Evolutionary conservation across 2,797 vertebrate genomes (phyloP).

Genomic region (Megalops cyprinoides): DNA sequence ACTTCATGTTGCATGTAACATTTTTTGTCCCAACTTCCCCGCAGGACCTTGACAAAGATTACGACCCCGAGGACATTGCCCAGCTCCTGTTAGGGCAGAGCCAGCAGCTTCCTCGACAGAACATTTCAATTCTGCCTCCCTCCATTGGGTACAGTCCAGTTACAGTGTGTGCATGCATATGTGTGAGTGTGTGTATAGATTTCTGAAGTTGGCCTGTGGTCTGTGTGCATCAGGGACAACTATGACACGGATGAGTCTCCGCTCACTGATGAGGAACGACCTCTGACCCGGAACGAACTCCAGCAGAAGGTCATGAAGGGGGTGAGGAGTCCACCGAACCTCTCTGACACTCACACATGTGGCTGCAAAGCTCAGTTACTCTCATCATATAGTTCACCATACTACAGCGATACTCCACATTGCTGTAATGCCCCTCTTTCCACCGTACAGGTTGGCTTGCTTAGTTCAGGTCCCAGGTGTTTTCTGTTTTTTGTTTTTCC

Average conservation of each 20-base stretch:
- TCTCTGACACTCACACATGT: no score
- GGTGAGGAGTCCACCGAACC: constrained; percentile 53
- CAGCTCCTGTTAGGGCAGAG: constrained; percentile 53
- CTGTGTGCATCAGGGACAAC: constrained; percentile 39
- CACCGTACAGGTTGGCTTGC: no score
- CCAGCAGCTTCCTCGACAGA: constrained; percentile 15
- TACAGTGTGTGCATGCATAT: constrained; percentile 27
- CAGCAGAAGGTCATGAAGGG: constrained; percentile 54
- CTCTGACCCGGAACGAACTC: constrained; percentile 65
- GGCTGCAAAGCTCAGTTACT: no score
- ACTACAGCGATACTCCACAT: no score
- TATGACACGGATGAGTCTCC: constrained; percentile 47
- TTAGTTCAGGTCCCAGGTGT: no score
- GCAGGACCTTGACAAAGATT: constrained; percentile 54
- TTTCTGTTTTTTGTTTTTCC: no score
- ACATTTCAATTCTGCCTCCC: constrained; percentile 44
- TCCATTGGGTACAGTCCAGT: constrained; percentile 45
- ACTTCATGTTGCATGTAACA: no score
- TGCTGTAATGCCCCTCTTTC: no score
- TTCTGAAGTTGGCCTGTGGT: constrained; percentile 28
- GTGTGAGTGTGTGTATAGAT: constrained; percentile 29
- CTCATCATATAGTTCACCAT: no score
- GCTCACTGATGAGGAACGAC: constrained; percentile 51
- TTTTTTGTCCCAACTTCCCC: constrained; percentile 26
- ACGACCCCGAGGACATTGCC: constrained; percentile 48